Percentiles rank a stretch among this genome's conserved stretches.
phyloP scores from a whole-genome alignment of 2,113 vertebrate genomes.

The Eulemur rufifrons region DNA sequence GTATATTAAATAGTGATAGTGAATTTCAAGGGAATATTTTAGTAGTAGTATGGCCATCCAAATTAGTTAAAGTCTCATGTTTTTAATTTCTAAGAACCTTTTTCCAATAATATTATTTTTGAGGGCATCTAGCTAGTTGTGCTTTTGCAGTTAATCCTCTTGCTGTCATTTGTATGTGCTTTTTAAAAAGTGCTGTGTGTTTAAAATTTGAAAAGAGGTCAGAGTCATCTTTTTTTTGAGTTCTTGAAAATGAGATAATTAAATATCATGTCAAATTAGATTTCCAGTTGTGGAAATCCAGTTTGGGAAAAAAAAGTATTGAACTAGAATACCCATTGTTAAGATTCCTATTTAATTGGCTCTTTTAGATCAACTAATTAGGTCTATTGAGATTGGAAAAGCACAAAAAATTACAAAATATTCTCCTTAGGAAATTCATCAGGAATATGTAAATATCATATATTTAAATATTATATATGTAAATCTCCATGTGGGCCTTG shows the following conservation, averaged over 20 bases:
- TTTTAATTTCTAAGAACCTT: constrained; percentile 23
- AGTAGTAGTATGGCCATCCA: background rate
- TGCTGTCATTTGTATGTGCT: background rate
- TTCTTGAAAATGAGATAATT: constrained; percentile 49
- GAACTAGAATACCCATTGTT: background rate
- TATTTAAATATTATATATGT: background rate
- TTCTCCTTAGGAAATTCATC: background rate
- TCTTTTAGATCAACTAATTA: constrained; percentile 22
- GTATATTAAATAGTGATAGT: background rate
- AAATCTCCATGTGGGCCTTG: background rate
- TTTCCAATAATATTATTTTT: constrained; percentile 6
- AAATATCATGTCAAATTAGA: constrained; percentile 30
- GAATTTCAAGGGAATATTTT: constrained; percentile 32
- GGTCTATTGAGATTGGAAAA: background rate
- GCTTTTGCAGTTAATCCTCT: constrained; percentile 32
- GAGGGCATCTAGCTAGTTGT: background rate
- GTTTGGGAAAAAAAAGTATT: background rate
- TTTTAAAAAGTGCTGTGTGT: background rate
- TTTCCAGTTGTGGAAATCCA: constrained; percentile 21
- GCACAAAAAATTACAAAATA: background rate
- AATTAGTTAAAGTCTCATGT: background rate
- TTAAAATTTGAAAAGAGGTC: constrained; percentile 26
- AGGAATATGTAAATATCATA: background rate
- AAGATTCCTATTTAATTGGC: background rate
- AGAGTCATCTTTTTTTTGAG: background rate